Evolutionary conservation across 2,888 invertebrate genomes (phyloP).

Genomic region (Boloria selene): DNA sequence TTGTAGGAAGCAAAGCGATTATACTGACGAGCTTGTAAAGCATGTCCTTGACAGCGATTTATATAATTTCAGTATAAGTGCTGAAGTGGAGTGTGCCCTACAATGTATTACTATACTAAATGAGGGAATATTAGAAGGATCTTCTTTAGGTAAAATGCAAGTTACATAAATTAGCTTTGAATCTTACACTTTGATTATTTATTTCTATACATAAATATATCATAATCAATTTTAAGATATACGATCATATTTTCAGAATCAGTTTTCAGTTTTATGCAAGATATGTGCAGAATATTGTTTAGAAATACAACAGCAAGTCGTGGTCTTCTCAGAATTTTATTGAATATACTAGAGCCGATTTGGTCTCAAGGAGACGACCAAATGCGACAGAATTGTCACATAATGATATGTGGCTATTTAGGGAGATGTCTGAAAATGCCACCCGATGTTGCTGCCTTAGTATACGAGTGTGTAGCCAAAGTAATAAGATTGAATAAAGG

Average conservation of each 20-base stretch:
- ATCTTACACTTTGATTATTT: no score
- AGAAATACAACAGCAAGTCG: constrained; percentile 62
- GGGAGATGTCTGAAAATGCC: constrained; percentile 58
- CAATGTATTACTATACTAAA: constrained; percentile 60
- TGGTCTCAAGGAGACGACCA: constrained; percentile 53
- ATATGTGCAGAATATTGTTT: constrained; percentile 67
- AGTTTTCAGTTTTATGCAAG: constrained; percentile 64
- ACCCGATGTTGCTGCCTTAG: constrained; percentile 62
- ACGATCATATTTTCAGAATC: constrained; percentile 52
- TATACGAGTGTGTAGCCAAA: constrained; percentile 70
- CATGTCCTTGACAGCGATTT: constrained; percentile 61
- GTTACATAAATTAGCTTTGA: neutral
- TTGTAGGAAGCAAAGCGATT: constrained; percentile 56
- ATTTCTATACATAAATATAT: neutral
- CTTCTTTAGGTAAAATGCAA: constrained; percentile 60
- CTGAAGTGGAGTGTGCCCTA: constrained; percentile 61
- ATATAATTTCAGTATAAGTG: constrained; percentile 57
- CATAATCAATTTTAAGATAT: neutral
- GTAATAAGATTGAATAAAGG: constrained; percentile 54
- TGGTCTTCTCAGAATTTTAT: constrained; percentile 58
- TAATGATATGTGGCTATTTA: constrained; percentile 71
- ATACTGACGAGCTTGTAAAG: constrained; percentile 62
- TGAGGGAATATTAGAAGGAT: constrained; percentile 50
- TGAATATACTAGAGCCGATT: constrained; percentile 59
- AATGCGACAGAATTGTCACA: constrained; percentile 68